Evolutionary conservation across 2,113 vertebrate species (phyloP).

Genomic region (Dipodomys merriami): DNA sequence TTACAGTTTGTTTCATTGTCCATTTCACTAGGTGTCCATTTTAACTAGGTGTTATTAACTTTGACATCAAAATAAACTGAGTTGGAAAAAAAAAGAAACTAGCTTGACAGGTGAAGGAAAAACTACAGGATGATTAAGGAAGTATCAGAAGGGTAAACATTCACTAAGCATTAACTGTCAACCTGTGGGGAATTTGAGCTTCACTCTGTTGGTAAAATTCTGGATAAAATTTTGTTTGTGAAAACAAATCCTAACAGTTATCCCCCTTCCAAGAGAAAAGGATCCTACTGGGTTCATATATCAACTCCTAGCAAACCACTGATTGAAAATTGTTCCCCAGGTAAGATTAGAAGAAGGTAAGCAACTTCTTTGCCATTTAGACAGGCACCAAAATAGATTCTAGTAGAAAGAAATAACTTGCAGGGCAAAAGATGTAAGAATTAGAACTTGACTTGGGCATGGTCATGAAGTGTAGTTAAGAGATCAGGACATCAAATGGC

Average conservation of each 20-base stretch:
- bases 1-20: background rate
- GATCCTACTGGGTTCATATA: background rate
- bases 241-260: background rate
- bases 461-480: background rate
- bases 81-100: background rate
- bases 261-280: background rate
- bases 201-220: background rate
- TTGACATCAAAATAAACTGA: conserved; percentile 14
- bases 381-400: background rate
- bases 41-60: background rate
- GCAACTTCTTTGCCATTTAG: background rate
- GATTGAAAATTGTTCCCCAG: background rate
- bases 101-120: background rate
- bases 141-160: background rate
- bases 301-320: background rate
- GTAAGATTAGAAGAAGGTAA: background rate
- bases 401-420: background rate
- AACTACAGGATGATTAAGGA: background rate
- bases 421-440: background rate
- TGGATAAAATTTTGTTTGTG: background rate
- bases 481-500: background rate
- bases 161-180: background rate
- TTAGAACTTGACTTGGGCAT: background rate
- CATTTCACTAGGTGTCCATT: background rate
- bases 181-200: background rate